Conservation (phyloP, 2,888 invertebrate species). For the Mesorhabditis spiculigera region DNA sequence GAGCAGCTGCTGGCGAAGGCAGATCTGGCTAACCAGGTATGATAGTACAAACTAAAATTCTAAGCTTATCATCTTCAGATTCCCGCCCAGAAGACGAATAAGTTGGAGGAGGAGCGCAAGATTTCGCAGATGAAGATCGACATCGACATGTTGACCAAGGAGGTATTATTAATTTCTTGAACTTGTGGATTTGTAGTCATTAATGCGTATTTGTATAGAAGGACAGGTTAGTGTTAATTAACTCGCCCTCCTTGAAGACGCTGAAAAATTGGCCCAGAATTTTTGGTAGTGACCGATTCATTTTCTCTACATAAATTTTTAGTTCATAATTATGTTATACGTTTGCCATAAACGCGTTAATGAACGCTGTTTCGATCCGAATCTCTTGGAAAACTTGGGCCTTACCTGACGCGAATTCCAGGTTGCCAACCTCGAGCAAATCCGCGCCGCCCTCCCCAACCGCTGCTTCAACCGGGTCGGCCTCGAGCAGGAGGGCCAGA, state of each 20-base stretch:
- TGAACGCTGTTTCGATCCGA: too few relatives aligned
- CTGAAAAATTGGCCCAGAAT: too few relatives aligned
- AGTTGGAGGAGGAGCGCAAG: constrained; percentile 26
- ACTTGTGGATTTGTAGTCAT: background rate
- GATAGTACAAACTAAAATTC: background rate
- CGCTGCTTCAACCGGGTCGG: constrained; percentile 70
- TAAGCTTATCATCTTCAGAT: constrained; percentile 12
- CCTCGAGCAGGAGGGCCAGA: constrained; percentile 53
- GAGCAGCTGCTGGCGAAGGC: constrained; percentile 31
- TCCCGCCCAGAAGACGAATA: constrained; percentile 22
- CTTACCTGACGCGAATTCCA: constrained; percentile 58
- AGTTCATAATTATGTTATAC: too few relatives aligned
- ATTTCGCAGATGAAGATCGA: constrained; percentile 27
- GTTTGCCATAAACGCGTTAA: too few relatives aligned
- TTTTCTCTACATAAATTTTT: too few relatives aligned
- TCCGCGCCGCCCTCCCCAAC: constrained; percentile 75
- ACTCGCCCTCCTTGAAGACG: too few relatives aligned
- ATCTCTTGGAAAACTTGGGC: too few relatives aligned
- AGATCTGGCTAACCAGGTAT: constrained; percentile 32
- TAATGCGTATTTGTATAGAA: background rate
- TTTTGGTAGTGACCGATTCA: too few relatives aligned
- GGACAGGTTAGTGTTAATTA: too few relatives aligned
- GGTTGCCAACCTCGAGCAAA: constrained; percentile 78
- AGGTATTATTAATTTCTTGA: constrained; percentile 17
- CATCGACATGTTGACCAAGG: constrained; percentile 24